Evolutionary conservation across 2,113 vertebrate genomes (phyloP), one percentile per base, ranked within the genome.

Genomic region (Egretta garzetta): DNA sequence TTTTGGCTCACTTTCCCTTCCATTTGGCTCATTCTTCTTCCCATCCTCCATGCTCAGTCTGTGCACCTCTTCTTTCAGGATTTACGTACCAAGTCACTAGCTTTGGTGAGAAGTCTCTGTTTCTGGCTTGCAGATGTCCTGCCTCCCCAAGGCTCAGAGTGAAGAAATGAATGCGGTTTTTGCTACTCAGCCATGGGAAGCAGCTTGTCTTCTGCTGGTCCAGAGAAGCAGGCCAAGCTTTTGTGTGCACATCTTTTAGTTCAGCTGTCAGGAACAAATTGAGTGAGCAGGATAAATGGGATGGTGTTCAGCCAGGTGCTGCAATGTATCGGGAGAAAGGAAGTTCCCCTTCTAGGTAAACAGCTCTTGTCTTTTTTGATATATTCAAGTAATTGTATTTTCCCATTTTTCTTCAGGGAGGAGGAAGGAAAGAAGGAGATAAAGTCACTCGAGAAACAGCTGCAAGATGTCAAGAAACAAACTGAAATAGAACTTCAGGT

Each of bases 401-500:
- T 72, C 71, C 62, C 21, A 37, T 74, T 92, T 68, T 96, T 82
- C 84, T 96, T 67, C 90, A 99, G 99, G 72, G 98, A 99, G 53
- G 97, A 99, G 92, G 96, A 98, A 76, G 98, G 98, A 84, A 97
- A 97, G 53, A 97, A 96, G 53, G 96, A 97, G 94, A 97, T 98
- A 80, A 98, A 95, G 95, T 89, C 81, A 68, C 98, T 99, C 35
- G 96, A 98, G 89, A 99, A 98, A 96, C 97, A 99, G 77, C 95
- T 99, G 63, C 58, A 97, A 45, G 98, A 98, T 64, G 90, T 99
- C 90, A 98, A 96, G 94, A 98, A 95, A 88, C 97, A 99, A 91
- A 98, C 96, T n/a, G 93, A 98, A 41, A 66, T 80, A 79, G 98
- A 99, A 90, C 68, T 98, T 64, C 97, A 99, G 99, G 99, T 99